Evolutionary conservation across 2,113 vertebrate genomes (phyloP), one percentile per base, ranked within the genome.

Genomic region (Protomyctophum bolini): DNA sequence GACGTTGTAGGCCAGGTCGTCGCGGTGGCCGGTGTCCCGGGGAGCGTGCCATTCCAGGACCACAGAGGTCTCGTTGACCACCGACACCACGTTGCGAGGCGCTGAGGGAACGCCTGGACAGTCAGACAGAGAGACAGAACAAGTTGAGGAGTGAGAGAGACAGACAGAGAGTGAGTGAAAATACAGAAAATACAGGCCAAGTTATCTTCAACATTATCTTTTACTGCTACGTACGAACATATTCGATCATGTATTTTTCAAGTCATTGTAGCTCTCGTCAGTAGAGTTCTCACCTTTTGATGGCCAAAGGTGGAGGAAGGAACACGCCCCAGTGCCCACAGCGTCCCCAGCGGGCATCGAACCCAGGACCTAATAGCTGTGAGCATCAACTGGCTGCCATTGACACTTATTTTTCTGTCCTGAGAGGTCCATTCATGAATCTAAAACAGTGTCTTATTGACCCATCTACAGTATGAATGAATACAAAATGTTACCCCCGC

Each of bases 41-140:
- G 98, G 98, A 0, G 96, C 90, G 75, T 97, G 93, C 98, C 98
- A 99, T 86, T 99, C 97, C 83, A 99, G 90, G 74, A 94, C 93
- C 82, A 99, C 95, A 6, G 96, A 97, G 0, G 98, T 99, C 94
- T 99, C 96, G 0, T 99, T 99, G 85, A 98, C 96, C 0, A 96
- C 95, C 21, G 97, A 98, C 89, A 98, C 96, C 77, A 98, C 93
- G 0, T 98, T 98, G 8, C 97, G 95, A 50, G 98, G 97, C 9
- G 96, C 96, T 0, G 97, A 99, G 0, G 98, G 97, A 41, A 98
- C 96, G 0, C 97, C 98, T 99, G 81, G 48, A 10, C 28, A n/a
- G 41, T 48, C 15, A 55, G 63, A 14, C 29, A 68, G 49, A 66
- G 47, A 62, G 50, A 41, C 33, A 57, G 1, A 29, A 21, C 21